Conservation (phyloP, 2,797 vertebrate species). For the Poliocrania exsul region DNA sequence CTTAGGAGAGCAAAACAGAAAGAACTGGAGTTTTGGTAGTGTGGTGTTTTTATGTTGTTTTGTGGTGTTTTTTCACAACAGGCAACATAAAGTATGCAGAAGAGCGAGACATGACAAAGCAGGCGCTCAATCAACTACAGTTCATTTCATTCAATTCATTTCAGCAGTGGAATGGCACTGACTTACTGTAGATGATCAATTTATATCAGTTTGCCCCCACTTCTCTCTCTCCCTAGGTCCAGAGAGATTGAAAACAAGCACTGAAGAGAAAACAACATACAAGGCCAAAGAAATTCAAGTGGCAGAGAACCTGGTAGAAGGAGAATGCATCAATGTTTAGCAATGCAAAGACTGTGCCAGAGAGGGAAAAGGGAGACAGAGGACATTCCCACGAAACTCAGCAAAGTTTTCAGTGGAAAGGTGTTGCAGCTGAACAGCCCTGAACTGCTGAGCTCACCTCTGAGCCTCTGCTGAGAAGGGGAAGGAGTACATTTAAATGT, state of each 20-base stretch:
- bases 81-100: background rate
- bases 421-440: background rate
- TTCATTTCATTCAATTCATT: background rate
- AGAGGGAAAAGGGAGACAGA: background rate
- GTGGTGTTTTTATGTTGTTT: background rate
- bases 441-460: background rate
- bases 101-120: background rate
- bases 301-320: background rate
- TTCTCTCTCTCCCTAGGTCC: background rate
- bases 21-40: background rate
- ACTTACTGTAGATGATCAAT: conserved; percentile 11
- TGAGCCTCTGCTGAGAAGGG: background rate
- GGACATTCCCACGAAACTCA: background rate
- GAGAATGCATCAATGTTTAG: background rate
- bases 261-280: background rate
- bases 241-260: background rate
- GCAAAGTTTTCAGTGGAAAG: background rate
- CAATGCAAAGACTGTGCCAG: background rate
- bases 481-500: background rate
- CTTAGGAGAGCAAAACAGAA: conserved; percentile 2
- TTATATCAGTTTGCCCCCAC: background rate
- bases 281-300: background rate
- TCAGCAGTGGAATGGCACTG: background rate
- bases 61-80: background rate
- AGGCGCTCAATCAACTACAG: background rate